Conservation (phyloP, 2,888 invertebrate genomes). For the Lasioglossum malachurum region DNA sequence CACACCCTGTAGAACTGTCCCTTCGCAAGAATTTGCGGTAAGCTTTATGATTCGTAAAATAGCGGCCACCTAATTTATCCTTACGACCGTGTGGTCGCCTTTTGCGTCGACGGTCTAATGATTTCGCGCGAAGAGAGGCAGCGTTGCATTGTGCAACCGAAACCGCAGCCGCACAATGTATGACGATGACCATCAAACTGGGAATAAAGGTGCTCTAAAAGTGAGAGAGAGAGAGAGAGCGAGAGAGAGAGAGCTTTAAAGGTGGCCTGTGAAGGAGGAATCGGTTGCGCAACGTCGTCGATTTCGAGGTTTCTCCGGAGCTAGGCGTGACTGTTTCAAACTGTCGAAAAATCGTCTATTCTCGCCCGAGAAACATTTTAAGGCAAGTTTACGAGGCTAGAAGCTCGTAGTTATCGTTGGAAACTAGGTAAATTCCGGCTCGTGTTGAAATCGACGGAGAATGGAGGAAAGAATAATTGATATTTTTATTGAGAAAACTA, state of each 20-base stretch:
- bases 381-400: background rate
- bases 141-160: constrained; percentile 30
- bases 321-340: background rate
- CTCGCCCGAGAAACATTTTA: background rate
- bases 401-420: background rate
- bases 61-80: constrained; percentile 42
- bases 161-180: constrained; percentile 33
- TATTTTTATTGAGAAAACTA: background rate
- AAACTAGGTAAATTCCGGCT: background rate
- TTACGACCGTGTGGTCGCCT: constrained; percentile 40
- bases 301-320: constrained; percentile 15
- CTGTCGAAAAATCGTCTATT: background rate
- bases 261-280: background rate
- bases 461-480: background rate
- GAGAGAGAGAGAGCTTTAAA: background rate
- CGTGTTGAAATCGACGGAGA: background rate
- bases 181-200: constrained; percentile 25
- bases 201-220: constrained; percentile 18
- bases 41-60: constrained; percentile 39
- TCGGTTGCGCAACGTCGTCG: constrained; percentile 14
- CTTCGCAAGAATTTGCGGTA: constrained; percentile 22
- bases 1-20: constrained; percentile 4
- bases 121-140: constrained; percentile 35
- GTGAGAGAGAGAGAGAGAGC: background rate
- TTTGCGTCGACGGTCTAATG: constrained; percentile 43